Base-by-base conservation (phyloP, 2,113 vertebrate genomes). In the Pseudorhombus dupliciocellatus region DNA sequence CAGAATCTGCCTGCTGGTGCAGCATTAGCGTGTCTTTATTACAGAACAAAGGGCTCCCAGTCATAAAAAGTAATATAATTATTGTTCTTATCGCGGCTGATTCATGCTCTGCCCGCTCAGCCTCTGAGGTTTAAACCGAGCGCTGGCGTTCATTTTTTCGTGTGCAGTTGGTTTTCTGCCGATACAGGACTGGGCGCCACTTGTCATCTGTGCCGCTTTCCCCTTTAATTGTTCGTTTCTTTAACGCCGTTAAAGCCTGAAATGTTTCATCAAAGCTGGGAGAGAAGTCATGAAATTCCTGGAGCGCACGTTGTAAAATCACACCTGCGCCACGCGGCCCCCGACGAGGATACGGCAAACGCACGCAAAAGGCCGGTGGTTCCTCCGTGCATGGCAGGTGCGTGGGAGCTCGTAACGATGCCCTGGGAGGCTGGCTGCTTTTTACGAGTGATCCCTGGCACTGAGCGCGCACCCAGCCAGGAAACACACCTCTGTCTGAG, bases 401-500 rank as follows among this genome's bases (percentile, higher is more conserved):
- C 71, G 61, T 22, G 14, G 70, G 30, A 54, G 66, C 66, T 51
- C 48, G 28, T 86, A 77, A 77, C 68, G 59, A 83, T 80, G 63
- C 75, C 66, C 70, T 42, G 69, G 64, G 46, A 83, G 75, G 54
- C 63, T 56, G 73, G 56, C 64, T 61, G 66, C 11, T 66, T 88
- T 56, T 83, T 75, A 77, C 0, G 25, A 77, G 60, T 61, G 65
- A 78, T 55, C 28, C 46, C 24, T 77, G 68, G 64, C 73, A 66
- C 62, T 2, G 48, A 75, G 62, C 22, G 6, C 8, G 28, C 70
- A 37, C 60, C 4, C 7, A 37, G 20, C 48, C 77, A 65, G 65
- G 72, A 68, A 31, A 80, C 68, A 69, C 80, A 79, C 78, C 79
- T 79, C 70, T 18, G 73, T 34, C 60, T 82, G 54, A 30, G 18